Base-by-base conservation (phyloP, 1,140 invertebrate genomes). In the Steinernema feltiae region DNA sequence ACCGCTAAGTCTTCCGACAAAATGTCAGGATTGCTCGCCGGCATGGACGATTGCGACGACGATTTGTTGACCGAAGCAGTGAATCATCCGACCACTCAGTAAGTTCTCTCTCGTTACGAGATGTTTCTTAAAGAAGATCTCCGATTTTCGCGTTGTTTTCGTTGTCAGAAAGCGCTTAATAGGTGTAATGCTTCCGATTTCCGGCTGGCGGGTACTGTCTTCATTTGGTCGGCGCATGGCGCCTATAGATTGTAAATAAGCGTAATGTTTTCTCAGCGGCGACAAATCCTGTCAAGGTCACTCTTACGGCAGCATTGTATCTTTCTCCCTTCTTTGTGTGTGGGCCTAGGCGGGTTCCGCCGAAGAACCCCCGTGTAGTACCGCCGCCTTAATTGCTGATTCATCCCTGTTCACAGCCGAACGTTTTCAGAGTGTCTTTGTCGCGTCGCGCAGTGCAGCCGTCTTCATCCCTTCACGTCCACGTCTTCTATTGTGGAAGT, bases 1-100 rank as follows among this genome's bases (percentile, higher is more conserved):
- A 27, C 53, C 2, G 24, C 24, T 21, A 21, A 63, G 15, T 17
- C 24, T 21, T 27, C 12, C 7, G 24, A 63, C 7, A 63, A 27
- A 63, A 7, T 27, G 24, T 63, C 53, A 17, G 53, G 53, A 3
- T 21, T 63, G 24, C 24, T 63, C 3, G 24, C 7, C 24, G 24
- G 53, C 24, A 63, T 63, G 53, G 53, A 27, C 2, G 53, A 63
- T 7, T 63, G 53, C 53, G 53, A 63, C 24, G 53, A 63, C 53
- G 53, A 63, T 27, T 27, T 63, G 53, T 27, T 63, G 53, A 21
- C 53, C 15, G 53, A 63, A 63, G 53, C 53, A 3, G 53, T 63
- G 53, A 63, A 63, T 63, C 53, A 63, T 21, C 53, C 53, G 53
- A 63, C 53, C 53, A 63, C 53, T 63, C 53, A 63, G 53, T 63